phyloP scores from a whole-genome alignment of 2,113 vertebrate genomes.

The Lophius piscatorius region DNA sequence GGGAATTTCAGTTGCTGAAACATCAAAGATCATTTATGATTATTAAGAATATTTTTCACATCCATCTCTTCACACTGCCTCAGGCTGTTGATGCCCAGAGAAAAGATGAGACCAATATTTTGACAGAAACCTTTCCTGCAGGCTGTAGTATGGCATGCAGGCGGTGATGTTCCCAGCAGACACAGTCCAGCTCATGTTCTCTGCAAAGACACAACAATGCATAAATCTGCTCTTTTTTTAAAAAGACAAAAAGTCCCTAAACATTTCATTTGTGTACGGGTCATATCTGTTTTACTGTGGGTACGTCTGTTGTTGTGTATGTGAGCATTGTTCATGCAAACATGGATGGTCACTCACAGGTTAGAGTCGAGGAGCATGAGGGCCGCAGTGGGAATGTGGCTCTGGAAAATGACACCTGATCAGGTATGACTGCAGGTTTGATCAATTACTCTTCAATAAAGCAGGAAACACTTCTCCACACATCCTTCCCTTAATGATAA shows the following conservation, averaged over 20 bases:
- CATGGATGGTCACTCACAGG: slow-evolving; percentile 6
- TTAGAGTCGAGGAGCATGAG: slow-evolving; percentile 38
- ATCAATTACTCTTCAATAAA: slow-evolving; percentile 22
- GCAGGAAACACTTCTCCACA: slow-evolving; percentile 20
- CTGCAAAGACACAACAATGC: neutral
- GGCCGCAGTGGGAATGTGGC: slow-evolving; percentile 13
- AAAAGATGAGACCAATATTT: neutral
- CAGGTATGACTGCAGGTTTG: slow-evolving; percentile 19
- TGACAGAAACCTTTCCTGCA: slow-evolving; percentile 37
- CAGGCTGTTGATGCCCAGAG: slow-evolving; percentile 12
- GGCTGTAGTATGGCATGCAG: slow-evolving; percentile 30
- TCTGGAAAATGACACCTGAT: slow-evolving; percentile 35
- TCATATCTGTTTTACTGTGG: neutral
- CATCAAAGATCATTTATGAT: too few species aligned
- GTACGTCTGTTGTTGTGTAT: neutral
- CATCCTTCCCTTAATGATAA: slow-evolving; percentile 47
- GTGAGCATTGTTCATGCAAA: neutral
- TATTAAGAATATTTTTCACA: neutral
- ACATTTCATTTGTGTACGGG: slow-evolving; percentile 10
- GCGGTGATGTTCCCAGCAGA: slow-evolving; percentile 35
- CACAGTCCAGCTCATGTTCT: slow-evolving; percentile 53
- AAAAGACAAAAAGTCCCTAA: neutral
- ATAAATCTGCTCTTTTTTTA: slow-evolving; percentile 19
- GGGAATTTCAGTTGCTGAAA: too few species aligned
- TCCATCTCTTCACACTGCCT: neutral